Conservation (phyloP, 2,113 vertebrate genomes). For the Halcyon senegalensis region DNA sequence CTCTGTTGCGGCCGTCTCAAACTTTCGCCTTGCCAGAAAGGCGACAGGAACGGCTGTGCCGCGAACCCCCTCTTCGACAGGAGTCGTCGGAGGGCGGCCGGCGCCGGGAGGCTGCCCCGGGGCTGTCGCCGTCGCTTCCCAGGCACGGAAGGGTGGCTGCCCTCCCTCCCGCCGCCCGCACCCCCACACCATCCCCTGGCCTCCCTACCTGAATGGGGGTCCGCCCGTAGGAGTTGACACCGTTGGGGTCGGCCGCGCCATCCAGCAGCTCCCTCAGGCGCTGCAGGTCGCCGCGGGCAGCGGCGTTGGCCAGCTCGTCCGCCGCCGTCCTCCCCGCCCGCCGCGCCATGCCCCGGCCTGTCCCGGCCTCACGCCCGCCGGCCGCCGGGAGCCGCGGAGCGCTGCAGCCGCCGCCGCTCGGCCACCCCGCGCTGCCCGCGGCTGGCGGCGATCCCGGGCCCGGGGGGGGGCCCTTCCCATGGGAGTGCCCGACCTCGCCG, state of each 20-base stretch:
- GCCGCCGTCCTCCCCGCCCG: neutral
- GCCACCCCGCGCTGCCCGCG: too few species aligned
- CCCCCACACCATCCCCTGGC: fast-evolving
- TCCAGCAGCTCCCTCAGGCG: constrained; percentile 70
- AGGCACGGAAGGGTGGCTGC: neutral
- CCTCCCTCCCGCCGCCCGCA: neutral
- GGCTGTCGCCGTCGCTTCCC: neutral
- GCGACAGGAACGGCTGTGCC: neutral
- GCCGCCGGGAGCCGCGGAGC: too few species aligned
- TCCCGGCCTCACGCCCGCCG: neutral
- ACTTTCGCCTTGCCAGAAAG: neutral
- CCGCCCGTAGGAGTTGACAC: constrained; percentile 76
- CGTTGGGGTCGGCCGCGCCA: constrained; percentile 76
- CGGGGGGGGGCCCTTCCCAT: neutral
- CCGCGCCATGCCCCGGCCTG: neutral
- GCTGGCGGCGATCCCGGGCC: too few species aligned
- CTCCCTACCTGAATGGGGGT: constrained; percentile 85
- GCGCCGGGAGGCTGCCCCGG: neutral
- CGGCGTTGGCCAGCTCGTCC: constrained; percentile 77
- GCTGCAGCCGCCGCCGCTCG: too few species aligned
- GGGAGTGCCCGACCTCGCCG: too few species aligned
- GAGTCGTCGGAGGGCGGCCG: neutral
- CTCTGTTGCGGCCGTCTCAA: neutral
- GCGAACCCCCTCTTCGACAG: too few species aligned
- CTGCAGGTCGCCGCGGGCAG: constrained; percentile 77